These are phyloP conservation scores for Aphidius gifuensis DNA, from an alignment of 1,140 invertebrate genomes.

Conservation along the genomic window DNA sequence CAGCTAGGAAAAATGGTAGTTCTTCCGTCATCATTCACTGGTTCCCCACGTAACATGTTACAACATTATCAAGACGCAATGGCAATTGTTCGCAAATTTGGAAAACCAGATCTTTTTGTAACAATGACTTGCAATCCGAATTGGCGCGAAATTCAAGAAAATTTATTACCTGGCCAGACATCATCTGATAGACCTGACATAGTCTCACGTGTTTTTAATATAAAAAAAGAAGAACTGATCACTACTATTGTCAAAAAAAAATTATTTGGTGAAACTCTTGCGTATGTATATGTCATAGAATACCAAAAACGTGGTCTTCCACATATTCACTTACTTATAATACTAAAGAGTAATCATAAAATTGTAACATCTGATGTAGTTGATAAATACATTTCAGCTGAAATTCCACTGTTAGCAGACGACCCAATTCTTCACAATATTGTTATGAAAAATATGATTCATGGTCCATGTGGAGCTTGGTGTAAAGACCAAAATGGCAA, in stretches of 20 bases:
- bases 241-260: constrained; percentile 10
- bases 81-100: background rate
- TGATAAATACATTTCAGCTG: constrained; percentile 26
- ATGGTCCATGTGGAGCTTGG: constrained; percentile 39
- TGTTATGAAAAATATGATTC: constrained; percentile 29
- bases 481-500: constrained; percentile 16
- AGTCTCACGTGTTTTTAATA: constrained; percentile 16
- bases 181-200: constrained; percentile 25
- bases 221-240: constrained; percentile 6
- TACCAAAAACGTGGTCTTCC: constrained; percentile 18
- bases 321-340: constrained; percentile 24
- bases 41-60: background rate
- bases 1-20: background rate
- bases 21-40: constrained; percentile 4
- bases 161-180: background rate
- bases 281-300: constrained; percentile 13
- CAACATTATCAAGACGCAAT: constrained; percentile 2
- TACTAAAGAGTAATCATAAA: constrained; percentile 28
- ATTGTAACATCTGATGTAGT: constrained; percentile 14
- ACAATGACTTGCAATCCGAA: background rate
- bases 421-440: constrained; percentile 17
- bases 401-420: constrained; percentile 23
- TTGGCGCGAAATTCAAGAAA: background rate
- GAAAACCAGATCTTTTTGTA: background rate
- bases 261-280: constrained; percentile 11